A percentile compares a stretch with the other conserved stretches of the same genome.
Evolutionary conservation across 2,888 invertebrate genomes (phyloP).

Genomic region (Oligia latruncula): DNA sequence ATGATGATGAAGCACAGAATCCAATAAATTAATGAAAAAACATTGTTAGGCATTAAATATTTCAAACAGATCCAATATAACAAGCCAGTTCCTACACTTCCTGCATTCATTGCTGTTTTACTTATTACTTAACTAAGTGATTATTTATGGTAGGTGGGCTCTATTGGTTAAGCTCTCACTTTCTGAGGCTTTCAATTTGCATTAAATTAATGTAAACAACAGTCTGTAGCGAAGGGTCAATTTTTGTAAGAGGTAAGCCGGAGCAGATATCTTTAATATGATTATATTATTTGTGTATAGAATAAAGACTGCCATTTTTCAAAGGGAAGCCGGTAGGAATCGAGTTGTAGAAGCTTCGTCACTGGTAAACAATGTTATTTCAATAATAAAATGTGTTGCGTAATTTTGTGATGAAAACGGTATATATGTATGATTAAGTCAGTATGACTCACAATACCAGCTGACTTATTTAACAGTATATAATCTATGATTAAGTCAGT

Average conservation of each 20-base stretch:
- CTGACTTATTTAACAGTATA: too few relatives aligned
- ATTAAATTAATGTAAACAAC: constrained; percentile 23
- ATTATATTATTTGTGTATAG: too few relatives aligned
- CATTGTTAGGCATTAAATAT: background rate
- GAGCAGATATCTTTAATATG: too few relatives aligned
- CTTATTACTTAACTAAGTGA: constrained; percentile 8
- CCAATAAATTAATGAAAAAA: background rate
- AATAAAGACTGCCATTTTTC: too few relatives aligned
- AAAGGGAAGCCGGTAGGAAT: too few relatives aligned
- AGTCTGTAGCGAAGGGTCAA: too few relatives aligned
- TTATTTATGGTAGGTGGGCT: constrained; percentile 51
- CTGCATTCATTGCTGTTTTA: background rate
- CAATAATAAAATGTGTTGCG: background rate
- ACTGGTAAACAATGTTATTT: constrained; percentile 4
- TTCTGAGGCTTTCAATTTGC: constrained; percentile 40
- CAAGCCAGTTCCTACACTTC: background rate
- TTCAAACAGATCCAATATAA: background rate
- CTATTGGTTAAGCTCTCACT: constrained; percentile 55
- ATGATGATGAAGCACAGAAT: background rate
- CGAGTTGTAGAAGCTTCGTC: too few relatives aligned
- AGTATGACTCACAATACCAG: too few relatives aligned
- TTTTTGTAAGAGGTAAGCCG: too few relatives aligned
- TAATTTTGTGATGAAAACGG: background rate
- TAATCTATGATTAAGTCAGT: too few relatives aligned
- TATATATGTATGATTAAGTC: too few relatives aligned